These are phyloP conservation scores for Erpobdella octoculata DNA, from an alignment of 2,888 invertebrate species.

Conservation along the genomic window DNA sequence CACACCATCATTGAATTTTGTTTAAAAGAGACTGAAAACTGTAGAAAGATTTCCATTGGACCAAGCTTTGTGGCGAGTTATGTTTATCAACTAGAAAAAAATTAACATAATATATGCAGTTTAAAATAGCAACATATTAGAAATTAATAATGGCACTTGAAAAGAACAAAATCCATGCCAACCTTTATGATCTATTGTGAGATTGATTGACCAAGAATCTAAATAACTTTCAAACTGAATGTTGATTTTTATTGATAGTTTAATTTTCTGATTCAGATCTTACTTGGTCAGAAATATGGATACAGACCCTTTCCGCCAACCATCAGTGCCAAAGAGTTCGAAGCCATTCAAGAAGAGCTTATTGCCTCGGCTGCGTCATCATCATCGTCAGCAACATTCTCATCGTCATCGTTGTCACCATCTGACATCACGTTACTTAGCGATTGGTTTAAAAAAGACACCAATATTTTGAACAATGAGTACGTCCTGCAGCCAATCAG, in stretches of 20 bases:
- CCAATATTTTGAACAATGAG: conserved; percentile 42
- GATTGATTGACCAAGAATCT: too few species aligned
- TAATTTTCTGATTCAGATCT: conserved; percentile 38
- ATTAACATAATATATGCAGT: too few species aligned
- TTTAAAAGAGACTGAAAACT: conserved; percentile 40
- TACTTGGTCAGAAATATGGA: conserved; percentile 50
- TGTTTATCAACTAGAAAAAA: too few species aligned
- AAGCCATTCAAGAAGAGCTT: conserved; percentile 37
- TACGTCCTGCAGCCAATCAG: conserved; percentile 43
- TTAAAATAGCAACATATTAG: too few species aligned
- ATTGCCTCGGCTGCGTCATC: conserved; percentile 11
- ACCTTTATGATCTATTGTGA: too few species aligned
- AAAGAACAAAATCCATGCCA: too few species aligned
- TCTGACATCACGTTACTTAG: conserved; percentile 35
- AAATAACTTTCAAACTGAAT: background rate
- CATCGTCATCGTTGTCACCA: background rate
- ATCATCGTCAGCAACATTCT: background rate
- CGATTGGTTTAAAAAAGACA: conserved; percentile 45
- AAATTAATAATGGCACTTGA: too few species aligned
- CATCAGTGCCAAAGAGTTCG: conserved; percentile 42
- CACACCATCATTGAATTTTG: conserved; percentile 40
- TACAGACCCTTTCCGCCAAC: conserved; percentile 42
- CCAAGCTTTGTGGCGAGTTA: conserved; percentile 40
- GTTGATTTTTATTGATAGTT: background rate
- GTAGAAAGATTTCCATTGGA: conserved; percentile 36